Evolutionary conservation across 1,140 invertebrate species (phyloP).

Genomic region (Bradynema listronoti): DNA sequence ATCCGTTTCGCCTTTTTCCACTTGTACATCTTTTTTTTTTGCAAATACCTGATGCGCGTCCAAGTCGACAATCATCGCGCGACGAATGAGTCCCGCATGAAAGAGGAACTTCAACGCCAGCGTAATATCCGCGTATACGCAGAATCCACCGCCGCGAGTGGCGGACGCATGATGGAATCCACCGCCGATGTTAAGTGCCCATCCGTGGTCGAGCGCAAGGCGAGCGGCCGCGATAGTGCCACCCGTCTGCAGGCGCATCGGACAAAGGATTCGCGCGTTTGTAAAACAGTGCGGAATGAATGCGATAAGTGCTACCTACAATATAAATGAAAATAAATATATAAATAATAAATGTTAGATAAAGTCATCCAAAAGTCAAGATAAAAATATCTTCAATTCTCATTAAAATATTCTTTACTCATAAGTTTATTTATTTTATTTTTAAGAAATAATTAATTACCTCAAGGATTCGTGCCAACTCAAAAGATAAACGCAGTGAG

Average conservation of each 20-base stretch:
- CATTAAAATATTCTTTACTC: background rate
- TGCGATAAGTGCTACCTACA: slow-evolving; percentile 65
- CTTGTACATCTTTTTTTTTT: too few relatives aligned
- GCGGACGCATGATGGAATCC: slow-evolving; percentile 66
- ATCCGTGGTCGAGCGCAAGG: slow-evolving; percentile 71
- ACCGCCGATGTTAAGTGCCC: slow-evolving; percentile 82
- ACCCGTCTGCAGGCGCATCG: slow-evolving; percentile 70
- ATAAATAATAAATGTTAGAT: background rate
- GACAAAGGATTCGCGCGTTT: slow-evolving; percentile 70
- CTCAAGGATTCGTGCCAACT: slow-evolving; percentile 71
- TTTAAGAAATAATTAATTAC: background rate
- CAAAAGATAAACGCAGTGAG: slow-evolving; percentile 59
- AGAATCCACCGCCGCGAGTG: slow-evolving; percentile 72
- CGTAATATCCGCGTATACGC: slow-evolving; percentile 79
- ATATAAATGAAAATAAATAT: slow-evolving; percentile 14
- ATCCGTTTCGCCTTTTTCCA: too few relatives aligned
- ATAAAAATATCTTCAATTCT: background rate
- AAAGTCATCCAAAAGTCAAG: background rate
- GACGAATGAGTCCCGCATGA: slow-evolving; percentile 63
- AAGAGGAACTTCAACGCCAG: slow-evolving; percentile 69
- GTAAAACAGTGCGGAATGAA: slow-evolving; percentile 71
- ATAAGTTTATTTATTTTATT: background rate
- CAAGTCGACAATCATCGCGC: slow-evolving; percentile 77
- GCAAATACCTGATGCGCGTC: slow-evolving; percentile 74
- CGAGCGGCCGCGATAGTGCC: slow-evolving; percentile 73